Evolutionary conservation across 2,888 invertebrate species (phyloP), one percentile per base, ranked within the genome.

Genomic region (Homarus gammarus): DNA sequence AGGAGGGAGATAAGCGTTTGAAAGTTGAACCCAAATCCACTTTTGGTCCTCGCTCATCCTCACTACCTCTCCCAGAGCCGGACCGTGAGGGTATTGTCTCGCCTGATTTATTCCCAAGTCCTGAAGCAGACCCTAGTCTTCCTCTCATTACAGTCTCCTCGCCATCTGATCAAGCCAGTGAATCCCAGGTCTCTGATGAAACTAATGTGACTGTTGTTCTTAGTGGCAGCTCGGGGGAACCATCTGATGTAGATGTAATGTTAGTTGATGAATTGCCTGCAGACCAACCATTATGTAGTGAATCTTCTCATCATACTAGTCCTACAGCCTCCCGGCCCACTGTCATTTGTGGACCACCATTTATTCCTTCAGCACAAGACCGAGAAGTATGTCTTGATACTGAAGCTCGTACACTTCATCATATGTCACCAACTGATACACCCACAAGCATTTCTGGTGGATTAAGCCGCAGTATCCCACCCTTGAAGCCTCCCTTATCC

Each of bases 101-200:
- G 44, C 91, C 91, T 10, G 82, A 85, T 49, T 68, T 91, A n/a
- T 89, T 82, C 70, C 78, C 88, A 22, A 85, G 88, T 49, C 88
- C 82, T 64, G 84, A 81, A 33, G 38, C 83, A 44, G 90, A 90
- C 68, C 84, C 84, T 72, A 84, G 89, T 81, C 87, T 90, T n/a
- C 91, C 91, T 82, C 88, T 91, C 77, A 91, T 91, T 44, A 91
- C 90, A 10, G 91, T 91, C 18, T 90, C 90, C 40, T 91, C 91
- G 12, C 91, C 91, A 36, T 85, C 88, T n/a, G 91, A 91, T 68
- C 88, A 85, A 22, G 91, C 84, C 18, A 91, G 88, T 72, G 91
- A 91, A 70, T 91, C 91, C 27, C 88, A 85, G 56, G 88, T 88
- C 31, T 91, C 90, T 31, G 90, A 90, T 73, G 90, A 90, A 73